A percentile compares a stretch with the other conserved stretches of the same genome.
Evolutionary conservation across 2,113 vertebrate species (phyloP).

Genomic region (Tupaia chinensis): DNA sequence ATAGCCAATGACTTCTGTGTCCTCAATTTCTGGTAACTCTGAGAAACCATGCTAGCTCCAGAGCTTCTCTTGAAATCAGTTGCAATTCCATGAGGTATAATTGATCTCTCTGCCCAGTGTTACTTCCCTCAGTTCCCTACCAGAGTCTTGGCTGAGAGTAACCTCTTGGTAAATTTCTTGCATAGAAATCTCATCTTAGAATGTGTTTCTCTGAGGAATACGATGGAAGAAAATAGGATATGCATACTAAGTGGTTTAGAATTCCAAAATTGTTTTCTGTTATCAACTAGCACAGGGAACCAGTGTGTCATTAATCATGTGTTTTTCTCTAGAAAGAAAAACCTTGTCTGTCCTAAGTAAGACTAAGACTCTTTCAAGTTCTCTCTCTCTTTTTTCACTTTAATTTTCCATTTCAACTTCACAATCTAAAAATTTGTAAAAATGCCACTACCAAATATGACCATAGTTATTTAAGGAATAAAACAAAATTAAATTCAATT

Average conservation of each 20-base stretch:
- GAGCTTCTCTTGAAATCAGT: neutral
- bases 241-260: neutral
- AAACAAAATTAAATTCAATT: neutral
- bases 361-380: neutral
- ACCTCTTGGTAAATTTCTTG: neutral
- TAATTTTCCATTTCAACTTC: neutral
- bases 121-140: neutral
- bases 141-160: neutral
- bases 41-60: neutral
- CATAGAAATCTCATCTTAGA: neutral
- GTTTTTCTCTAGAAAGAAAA: neutral
- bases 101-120: neutral
- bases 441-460: neutral
- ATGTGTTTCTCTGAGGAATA: neutral
- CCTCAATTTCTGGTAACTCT: neutral
- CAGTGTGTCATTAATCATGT: neutral
- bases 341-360: neutral
- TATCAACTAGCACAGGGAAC: neutral
- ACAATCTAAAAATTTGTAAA: neutral
- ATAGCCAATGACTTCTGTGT: no score
- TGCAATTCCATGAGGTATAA: neutral
- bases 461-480: neutral
- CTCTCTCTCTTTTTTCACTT: neutral
- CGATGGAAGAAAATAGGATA: neutral
- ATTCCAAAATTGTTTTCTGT: neutral